Evolutionary conservation across 2,888 invertebrate genomes (phyloP), one percentile per base, ranked within the genome.

Genomic region (Drosophila niveifrons): DNA sequence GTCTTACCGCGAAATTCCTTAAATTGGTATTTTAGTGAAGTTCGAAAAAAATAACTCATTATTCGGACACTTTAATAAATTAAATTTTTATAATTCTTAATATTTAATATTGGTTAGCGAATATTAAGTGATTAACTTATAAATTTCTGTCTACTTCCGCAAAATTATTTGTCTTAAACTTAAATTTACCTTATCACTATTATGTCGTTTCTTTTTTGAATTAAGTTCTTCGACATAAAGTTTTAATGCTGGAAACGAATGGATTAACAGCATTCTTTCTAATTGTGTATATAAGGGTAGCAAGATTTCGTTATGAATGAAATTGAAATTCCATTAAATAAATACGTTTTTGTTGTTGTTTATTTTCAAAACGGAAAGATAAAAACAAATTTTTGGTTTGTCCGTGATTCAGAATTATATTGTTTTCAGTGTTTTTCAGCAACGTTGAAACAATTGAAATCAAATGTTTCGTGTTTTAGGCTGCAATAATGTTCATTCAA

Each of bases 321-420:
- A 17, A 57, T 11, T 18, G 44, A 29, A 41, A 36, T 36, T 61
- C 39, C 31, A 13, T 43, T 18, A 34, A 34, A 46, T 48, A 41
- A 36, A 17, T 28, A 31, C 36, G 28, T 6, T 31, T 11, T 53
- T 23, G 36, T 44, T 48, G 17, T 56, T 66, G 50, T 63, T 55
- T 66, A 63, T 66, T 63, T 63, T 55, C 28, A 63, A 56, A 63
- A 39, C 39, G 56, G 9, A 66, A 50, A 63, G 63, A 66, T 63
- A 63, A 66, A 66, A 66, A 56, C 66, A 66, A 50, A 56, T 63
- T 56, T 63, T 63, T 63, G 50, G 46, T 50, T 66, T 55, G 36
- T 47, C 13, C 43, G 62, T 66, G 63, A 62, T 62, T 55, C 63
- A 66, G 50, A 63, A 63, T 56, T 50, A 63, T 51, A 55, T 55